Percentiles rank a stretch among this genome's conserved stretches.
Evolutionary conservation across 2,113 vertebrate genomes (phyloP).

Genomic region (Trinectes maculatus): DNA sequence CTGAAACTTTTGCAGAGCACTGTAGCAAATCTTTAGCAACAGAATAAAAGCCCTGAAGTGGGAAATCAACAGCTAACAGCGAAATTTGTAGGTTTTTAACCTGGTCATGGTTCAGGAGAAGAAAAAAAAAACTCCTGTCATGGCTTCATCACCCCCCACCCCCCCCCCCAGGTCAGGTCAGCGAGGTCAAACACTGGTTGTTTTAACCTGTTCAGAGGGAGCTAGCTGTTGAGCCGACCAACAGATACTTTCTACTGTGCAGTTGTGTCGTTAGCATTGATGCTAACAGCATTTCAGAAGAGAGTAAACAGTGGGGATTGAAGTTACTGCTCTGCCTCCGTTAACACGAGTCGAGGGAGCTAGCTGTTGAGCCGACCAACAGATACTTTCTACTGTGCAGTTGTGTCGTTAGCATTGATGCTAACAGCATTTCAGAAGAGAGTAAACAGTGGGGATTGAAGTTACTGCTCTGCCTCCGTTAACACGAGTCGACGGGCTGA

Average conservation of each 20-base stretch:
- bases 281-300: constrained; percentile 70
- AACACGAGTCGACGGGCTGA: neutral
- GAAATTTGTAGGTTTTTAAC: constrained; percentile 28
- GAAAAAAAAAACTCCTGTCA: neutral
- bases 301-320: constrained; percentile 59
- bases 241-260: constrained; percentile 51
- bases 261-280: constrained; percentile 71
- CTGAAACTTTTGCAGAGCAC: neutral
- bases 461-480: constrained; percentile 41
- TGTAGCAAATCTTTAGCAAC: neutral
- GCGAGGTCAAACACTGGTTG: too few species aligned
- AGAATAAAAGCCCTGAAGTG: neutral
- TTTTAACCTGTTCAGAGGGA: too few species aligned
- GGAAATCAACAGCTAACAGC: neutral
- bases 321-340: constrained; percentile 55
- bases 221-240: constrained; percentile 45
- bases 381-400: constrained; percentile 52
- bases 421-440: constrained; percentile 66
- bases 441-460: constrained; percentile 65
- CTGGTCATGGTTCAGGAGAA: constrained; percentile 34
- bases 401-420: constrained; percentile 73
- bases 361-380: constrained; percentile 42
- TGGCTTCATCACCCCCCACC: too few species aligned
- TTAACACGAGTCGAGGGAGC: constrained; percentile 16
- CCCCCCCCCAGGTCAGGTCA: too few species aligned